phyloP scores from a whole-genome alignment of 92 coral and sea anemone species.

The Plumapathes pennacea region DNA sequence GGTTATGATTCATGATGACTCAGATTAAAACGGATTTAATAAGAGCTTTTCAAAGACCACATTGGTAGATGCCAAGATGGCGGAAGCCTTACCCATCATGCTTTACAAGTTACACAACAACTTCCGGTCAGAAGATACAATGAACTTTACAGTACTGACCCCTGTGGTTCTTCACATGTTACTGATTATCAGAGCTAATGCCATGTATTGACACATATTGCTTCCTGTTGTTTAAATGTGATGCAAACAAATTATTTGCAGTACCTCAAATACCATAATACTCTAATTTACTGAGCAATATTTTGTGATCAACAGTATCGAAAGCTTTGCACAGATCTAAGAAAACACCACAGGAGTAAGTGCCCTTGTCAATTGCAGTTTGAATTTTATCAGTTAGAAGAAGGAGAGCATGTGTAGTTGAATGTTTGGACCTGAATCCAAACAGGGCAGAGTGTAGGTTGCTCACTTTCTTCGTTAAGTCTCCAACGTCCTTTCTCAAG shows the following conservation, averaged over 20 bases:
- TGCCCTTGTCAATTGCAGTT: conserved; percentile 13
- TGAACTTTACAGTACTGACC: conserved; percentile 39
- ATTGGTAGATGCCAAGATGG: too few relatives aligned
- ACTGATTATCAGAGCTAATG: conserved; percentile 8
- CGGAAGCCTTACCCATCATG: too few relatives aligned
- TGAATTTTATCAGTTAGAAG: conserved; percentile 22
- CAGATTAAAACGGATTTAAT: not conserved
- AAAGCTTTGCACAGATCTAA: conserved; percentile 33
- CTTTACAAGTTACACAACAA: too few relatives aligned
- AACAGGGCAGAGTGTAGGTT: conserved; percentile 13
- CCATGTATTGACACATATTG: conserved; percentile 26
- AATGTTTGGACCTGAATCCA: conserved; percentile 36
- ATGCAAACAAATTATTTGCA: conserved; percentile 13
- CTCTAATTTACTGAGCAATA: conserved; percentile 6
- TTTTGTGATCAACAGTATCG: conserved; percentile 12
- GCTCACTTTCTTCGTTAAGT: not conserved
- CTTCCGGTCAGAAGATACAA: too few relatives aligned
- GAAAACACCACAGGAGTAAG: conserved; percentile 33
- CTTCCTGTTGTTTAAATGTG: conserved; percentile 21
- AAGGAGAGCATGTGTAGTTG: conserved; percentile 26
- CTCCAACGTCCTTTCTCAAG: conserved; percentile 7
- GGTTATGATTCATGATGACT: not conserved
- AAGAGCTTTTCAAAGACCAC: too few relatives aligned
- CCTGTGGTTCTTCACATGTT: conserved; percentile 25
- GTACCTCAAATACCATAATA: conserved; percentile 38